phyloP scores from a whole-genome alignment of 2,113 vertebrate species.

The Labeo rohita region DNA sequence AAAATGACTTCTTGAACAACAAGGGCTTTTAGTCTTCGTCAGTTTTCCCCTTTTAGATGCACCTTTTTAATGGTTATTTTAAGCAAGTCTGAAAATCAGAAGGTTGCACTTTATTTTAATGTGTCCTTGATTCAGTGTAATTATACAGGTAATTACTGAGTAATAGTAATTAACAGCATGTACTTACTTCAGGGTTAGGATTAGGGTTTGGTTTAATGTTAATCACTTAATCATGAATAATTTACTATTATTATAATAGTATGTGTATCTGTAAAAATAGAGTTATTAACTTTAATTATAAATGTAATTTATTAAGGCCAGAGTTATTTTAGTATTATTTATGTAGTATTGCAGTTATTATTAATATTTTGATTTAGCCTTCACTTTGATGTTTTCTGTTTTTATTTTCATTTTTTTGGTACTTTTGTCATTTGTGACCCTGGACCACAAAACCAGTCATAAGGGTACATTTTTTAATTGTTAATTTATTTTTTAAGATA shows the following conservation, averaged over 20 bases:
- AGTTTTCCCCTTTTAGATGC: background rate
- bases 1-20: constrained; percentile 7
- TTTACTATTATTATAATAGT: background rate
- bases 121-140: background rate
- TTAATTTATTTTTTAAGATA: too few relatives aligned
- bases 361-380: too few relatives aligned
- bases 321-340: background rate
- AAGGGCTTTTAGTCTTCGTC: background rate
- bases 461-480: too few relatives aligned
- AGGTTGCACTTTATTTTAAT: background rate
- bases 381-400: too few relatives aligned
- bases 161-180: background rate
- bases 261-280: background rate
- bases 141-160: background rate
- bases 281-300: background rate
- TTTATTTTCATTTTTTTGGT: too few relatives aligned
- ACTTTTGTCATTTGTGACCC: too few relatives aligned
- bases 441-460: too few relatives aligned
- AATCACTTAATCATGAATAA: background rate
- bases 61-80: background rate
- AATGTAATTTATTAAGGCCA: background rate
- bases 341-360: too few relatives aligned
- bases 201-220: background rate
- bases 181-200: background rate
- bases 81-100: background rate